Percentiles rank a stretch among this genome's conserved stretches.
phyloP scores from a whole-genome alignment of 2,888 invertebrate genomes.

The Conistra vaccinii region DNA sequence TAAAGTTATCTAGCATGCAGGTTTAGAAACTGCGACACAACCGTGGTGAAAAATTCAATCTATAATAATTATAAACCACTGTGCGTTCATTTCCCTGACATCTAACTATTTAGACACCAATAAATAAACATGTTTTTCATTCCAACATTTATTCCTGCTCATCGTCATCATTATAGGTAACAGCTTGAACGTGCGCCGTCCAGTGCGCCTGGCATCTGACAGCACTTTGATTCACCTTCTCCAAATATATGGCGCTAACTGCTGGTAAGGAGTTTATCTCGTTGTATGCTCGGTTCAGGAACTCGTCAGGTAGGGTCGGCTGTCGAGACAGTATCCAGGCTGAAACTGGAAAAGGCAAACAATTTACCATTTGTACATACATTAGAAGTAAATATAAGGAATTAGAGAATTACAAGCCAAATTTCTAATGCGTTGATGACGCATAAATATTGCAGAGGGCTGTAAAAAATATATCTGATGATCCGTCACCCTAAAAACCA shows the following conservation, averaged over 20 bases:
- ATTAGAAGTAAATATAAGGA: background rate
- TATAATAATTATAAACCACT: background rate
- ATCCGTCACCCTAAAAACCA: no score
- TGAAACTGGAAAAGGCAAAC: constrained; percentile 73
- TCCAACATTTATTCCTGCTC: constrained; percentile 25
- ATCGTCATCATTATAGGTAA: constrained; percentile 54
- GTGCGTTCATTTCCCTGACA: background rate
- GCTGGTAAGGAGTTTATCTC: constrained; percentile 78
- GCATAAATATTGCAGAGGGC: background rate
- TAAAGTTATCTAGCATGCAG: no score
- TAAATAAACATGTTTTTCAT: constrained; percentile 47
- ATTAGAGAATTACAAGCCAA: background rate
- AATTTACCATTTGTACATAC: background rate
- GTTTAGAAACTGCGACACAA: background rate
- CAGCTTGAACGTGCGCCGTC: constrained; percentile 83
- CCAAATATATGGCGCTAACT: constrained; percentile 76
- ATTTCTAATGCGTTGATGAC: background rate
- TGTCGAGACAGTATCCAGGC: constrained; percentile 85
- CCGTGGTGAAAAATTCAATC: background rate
- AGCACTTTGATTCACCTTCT: constrained; percentile 77
- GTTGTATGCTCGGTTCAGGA: constrained; percentile 66
- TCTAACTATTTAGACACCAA: background rate
- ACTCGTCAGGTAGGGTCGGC: constrained; percentile 68
- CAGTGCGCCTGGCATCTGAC: constrained; percentile 75
- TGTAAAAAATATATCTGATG: no score